Percentiles rank a stretch among this genome's conserved stretches.
phyloP scores from a whole-genome alignment of 1,140 invertebrate genomes.

The Drosophila ficusphila region DNA sequence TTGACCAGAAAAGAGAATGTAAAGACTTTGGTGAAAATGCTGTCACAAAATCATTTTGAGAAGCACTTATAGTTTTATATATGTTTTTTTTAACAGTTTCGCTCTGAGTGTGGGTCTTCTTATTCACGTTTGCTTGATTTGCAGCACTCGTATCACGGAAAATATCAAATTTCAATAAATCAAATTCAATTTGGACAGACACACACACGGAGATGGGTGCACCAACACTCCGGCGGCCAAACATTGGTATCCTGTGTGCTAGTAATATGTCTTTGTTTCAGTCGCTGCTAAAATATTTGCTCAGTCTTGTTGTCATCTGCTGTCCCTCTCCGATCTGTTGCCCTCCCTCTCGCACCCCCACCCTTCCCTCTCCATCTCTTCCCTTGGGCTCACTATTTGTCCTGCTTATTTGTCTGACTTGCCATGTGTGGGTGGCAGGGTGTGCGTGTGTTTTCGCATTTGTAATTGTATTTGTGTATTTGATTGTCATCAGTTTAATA shows the following conservation, averaged over 20 bases:
- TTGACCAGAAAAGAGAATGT: no score
- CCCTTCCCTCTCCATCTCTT: neutral
- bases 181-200: conserved; percentile 81
- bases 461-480: conserved; percentile 83
- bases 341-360: neutral
- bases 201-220: conserved; percentile 34
- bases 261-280: conserved; percentile 82
- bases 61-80: no score
- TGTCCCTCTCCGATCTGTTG: conserved; percentile 1
- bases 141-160: conserved; percentile 80
- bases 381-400: conserved; percentile 57
- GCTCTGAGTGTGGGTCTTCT: conserved; percentile 22
- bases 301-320: conserved; percentile 70
- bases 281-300: conserved; percentile 78
- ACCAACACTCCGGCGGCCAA: conserved; percentile 28
- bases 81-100: neutral
- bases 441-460: conserved; percentile 58
- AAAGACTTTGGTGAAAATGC: no score
- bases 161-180: conserved; percentile 84
- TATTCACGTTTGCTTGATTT: conserved; percentile 76
- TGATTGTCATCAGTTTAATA: conserved; percentile 80
- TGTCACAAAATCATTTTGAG: no score
- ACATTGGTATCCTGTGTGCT: conserved; percentile 53
- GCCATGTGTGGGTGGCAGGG: conserved; percentile 24
- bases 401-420: conserved; percentile 72